phyloP scores from a whole-genome alignment of 2,888 invertebrate genomes.

The Blera fallax region DNA sequence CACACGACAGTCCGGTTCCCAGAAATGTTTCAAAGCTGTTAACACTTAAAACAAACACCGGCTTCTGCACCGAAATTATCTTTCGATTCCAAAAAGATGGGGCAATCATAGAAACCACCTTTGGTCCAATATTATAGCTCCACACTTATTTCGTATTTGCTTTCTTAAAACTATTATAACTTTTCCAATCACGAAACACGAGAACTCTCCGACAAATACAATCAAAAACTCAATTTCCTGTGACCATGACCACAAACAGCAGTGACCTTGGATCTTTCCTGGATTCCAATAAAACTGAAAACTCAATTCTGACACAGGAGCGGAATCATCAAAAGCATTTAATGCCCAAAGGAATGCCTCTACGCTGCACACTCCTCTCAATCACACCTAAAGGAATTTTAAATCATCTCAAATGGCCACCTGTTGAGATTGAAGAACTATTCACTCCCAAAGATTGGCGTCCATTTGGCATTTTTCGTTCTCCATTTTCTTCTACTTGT shows the following conservation, averaged over 20 bases:
- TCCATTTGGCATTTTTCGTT: neutral
- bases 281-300: neutral
- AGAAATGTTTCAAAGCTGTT: too few relatives aligned
- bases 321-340: conserved; percentile 21
- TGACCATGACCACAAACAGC: conserved; percentile 10
- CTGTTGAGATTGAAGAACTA: conserved; percentile 33
- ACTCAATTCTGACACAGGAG: neutral
- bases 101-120: neutral
- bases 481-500: neutral
- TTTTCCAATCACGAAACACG: conserved; percentile 28
- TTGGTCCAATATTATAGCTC: too few relatives aligned
- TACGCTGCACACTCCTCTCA: neutral
- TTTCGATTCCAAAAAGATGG: neutral
- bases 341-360: conserved; percentile 8
- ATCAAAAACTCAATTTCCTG: conserved; percentile 7
- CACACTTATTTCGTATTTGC: neutral
- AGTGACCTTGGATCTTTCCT: neutral
- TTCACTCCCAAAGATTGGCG: neutral
- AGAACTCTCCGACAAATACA: neutral
- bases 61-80: neutral
- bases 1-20: too few relatives aligned
- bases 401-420: conserved; percentile 58
- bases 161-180: conserved; percentile 7
- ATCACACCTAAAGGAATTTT: conserved; percentile 40
- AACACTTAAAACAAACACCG: too few relatives aligned